These are phyloP conservation scores for Artemia franciscana DNA, from an alignment of 1,140 invertebrate genomes.

Conservation along the genomic window DNA sequence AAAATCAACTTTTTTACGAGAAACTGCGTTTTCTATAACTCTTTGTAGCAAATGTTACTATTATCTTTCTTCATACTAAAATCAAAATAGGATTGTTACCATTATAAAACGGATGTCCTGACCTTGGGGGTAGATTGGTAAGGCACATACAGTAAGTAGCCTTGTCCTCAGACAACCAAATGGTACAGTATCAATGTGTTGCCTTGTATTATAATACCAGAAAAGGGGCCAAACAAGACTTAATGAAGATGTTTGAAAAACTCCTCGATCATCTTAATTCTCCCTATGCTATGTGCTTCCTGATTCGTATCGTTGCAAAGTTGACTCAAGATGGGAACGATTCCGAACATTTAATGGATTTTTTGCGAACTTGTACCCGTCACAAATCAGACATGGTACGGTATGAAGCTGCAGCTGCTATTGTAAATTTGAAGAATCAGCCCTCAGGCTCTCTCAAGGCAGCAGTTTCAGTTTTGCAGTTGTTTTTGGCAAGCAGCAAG, in stretches of 20 bases:
- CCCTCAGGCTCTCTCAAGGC: slow-evolving; percentile 66
- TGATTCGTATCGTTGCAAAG: slow-evolving; percentile 83
- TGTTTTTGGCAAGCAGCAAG: slow-evolving; percentile 85
- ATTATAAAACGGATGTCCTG: too few species aligned
- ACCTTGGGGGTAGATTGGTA: too few species aligned
- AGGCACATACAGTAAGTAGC: slow-evolving; percentile 35
- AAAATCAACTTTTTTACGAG: too few species aligned
- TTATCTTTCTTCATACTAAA: too few species aligned
- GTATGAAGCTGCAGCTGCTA: slow-evolving; percentile 80
- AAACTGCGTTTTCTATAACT: too few species aligned
- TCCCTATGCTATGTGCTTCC: slow-evolving; percentile 76
- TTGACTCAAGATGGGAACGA: slow-evolving; percentile 52
- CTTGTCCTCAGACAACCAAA: slow-evolving; percentile 61
- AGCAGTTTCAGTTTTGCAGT: slow-evolving; percentile 78
- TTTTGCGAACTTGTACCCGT: slow-evolving; percentile 72
- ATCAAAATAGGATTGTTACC: too few species aligned
- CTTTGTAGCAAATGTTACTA: too few species aligned
- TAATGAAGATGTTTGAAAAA: slow-evolving; percentile 81
- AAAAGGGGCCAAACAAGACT: slow-evolving; percentile 77
- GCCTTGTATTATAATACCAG: slow-evolving; percentile 83
- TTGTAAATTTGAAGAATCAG: slow-evolving; percentile 66
- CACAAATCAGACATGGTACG: slow-evolving; percentile 96
- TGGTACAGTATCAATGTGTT: slow-evolving; percentile 96
- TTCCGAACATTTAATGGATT: slow-evolving; percentile 50
- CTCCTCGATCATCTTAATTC: slow-evolving; percentile 62